phyloP scores from a whole-genome alignment of 2,113 vertebrate genomes.

The Vanacampus margaritifer region DNA sequence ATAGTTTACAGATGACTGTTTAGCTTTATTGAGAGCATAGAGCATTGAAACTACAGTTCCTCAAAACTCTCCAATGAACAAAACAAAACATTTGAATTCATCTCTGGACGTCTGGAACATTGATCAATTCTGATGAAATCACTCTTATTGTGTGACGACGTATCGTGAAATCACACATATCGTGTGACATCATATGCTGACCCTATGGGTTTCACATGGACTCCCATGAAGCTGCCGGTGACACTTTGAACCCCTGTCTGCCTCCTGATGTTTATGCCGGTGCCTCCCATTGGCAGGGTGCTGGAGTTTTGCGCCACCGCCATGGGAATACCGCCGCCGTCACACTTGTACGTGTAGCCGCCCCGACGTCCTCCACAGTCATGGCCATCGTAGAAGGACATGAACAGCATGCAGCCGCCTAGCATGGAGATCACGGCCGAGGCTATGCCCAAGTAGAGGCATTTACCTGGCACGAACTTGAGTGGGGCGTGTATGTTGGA shows the following conservation, averaged over 20 bases:
- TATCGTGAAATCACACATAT: conserved; percentile 62
- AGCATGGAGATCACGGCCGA: conserved; percentile 81
- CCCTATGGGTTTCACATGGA: conserved; percentile 45
- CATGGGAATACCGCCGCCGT: background rate
- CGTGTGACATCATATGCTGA: conserved; percentile 72
- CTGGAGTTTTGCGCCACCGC: conserved; percentile 39
- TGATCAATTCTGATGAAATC: background rate
- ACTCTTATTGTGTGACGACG: background rate
- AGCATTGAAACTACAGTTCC: background rate
- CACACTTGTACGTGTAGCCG: conserved; percentile 63
- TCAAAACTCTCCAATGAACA: background rate
- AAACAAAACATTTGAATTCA: background rate
- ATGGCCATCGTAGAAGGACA: conserved; percentile 75
- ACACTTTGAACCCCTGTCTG: conserved; percentile 40
- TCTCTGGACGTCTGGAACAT: background rate
- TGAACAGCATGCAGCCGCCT: conserved; percentile 82
- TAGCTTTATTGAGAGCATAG: too few species aligned
- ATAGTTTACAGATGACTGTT: too few species aligned
- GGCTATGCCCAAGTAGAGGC: conserved; percentile 86
- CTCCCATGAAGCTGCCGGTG: conserved; percentile 34
- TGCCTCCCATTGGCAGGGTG: conserved; percentile 37
- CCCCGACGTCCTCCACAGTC: conserved; percentile 39
- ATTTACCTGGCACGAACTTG: conserved; percentile 90
- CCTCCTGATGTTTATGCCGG: conserved; percentile 27
- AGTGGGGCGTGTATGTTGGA: conserved; percentile 78